Base-by-base conservation (phyloP, 1,140 invertebrate species). In the Coenobita brevimanus region DNA sequence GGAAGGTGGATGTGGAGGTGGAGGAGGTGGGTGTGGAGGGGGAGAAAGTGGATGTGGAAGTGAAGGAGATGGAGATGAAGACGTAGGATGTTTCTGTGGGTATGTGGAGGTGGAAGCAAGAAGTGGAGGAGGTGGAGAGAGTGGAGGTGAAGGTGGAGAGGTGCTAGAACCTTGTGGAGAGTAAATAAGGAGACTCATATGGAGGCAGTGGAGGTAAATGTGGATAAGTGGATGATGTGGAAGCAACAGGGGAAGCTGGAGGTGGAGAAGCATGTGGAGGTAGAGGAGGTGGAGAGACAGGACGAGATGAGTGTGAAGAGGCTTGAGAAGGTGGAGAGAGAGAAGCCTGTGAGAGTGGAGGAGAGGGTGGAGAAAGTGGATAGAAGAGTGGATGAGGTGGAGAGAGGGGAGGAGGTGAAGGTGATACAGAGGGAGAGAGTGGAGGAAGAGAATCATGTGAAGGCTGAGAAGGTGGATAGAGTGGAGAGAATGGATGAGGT, bases 371-470 rank as follows among this genome's bases (percentile, higher is more conserved):
- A 2, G 33, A 17, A 13, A 6, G 69, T 13, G 8, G 33, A 8
- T 50, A 17, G 46, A 50, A 17, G 46, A 50, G 46, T 50, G 46
- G 17, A 50, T 6, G 27, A 1, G 21, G 38, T 38, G 69, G 8
- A 8, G 36, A 13, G 21, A 36, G 69, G 1, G 33, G 4, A 27
- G 69, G 21, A 17, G 69, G 33, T 38, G 69, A 69, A 30, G 67
- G 33, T 24, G 67, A 3, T 2, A 10, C n/a, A 30, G 30, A 33
- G 24, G 13, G 27, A 3, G 2, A 30, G 24, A 3, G 91, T 99
- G 17, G 94, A 99, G 76, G 91, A 99, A 54, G 98, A 99, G 92
- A 93, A 91, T 80, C 27, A 82, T 27, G 78, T 41, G 71, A 0
- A 8, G 27, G 36, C n/a, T n/a, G 46, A 3, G 75, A 27, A 17